Evolutionary conservation across 2,797 vertebrate species (phyloP), one percentile per base, ranked within the genome.

Genomic region (Danio albolineatus): DNA sequence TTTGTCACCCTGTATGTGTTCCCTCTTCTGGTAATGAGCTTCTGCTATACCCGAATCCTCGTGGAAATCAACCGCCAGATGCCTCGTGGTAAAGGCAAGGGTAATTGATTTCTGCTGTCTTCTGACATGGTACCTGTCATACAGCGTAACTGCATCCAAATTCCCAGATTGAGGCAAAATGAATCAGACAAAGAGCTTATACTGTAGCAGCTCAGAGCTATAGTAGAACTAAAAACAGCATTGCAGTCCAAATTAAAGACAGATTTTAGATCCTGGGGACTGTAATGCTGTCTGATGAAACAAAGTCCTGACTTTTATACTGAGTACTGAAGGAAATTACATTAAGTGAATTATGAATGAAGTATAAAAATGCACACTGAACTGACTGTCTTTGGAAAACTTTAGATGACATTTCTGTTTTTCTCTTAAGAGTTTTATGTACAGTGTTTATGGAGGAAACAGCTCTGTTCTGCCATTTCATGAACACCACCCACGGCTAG

Each of bases 1-100:
- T 97, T 97, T 6, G 61, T 85, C 79, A 94, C 95, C 79, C 91
- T 97, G 76, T 97, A 97, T 87, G 90, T 97, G 84, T 90, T 97
- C 66, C 96, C 96, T 0, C 90, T 97, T 87, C 90, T 94, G 73
- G 93, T 97, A 91, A 97, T 97, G 96, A 92, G 95, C 83, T 94
- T 91, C 84, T 96, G 95, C 87, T 97, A 96, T 74, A 85, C 93
- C 0, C 92, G 94, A 79, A 96, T 97, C 91, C 93, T 97, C 79
- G 89, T 91, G 65, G 94, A 95, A 88, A 97, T 97, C 90, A 95
- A 95, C 85, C 95, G 91, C 57, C 92, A 94, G 19, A 92, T 95
- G 91, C 76, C 82, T 21, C 80, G 82, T 44, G 91, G 89, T 85
- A 94, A 90, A 7, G 81, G 93, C 83, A 89, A 91, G 78, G 82